These are phyloP conservation scores for Julus scandinavius DNA, from an alignment of 2,888 invertebrate genomes.

Conservation along the genomic window DNA sequence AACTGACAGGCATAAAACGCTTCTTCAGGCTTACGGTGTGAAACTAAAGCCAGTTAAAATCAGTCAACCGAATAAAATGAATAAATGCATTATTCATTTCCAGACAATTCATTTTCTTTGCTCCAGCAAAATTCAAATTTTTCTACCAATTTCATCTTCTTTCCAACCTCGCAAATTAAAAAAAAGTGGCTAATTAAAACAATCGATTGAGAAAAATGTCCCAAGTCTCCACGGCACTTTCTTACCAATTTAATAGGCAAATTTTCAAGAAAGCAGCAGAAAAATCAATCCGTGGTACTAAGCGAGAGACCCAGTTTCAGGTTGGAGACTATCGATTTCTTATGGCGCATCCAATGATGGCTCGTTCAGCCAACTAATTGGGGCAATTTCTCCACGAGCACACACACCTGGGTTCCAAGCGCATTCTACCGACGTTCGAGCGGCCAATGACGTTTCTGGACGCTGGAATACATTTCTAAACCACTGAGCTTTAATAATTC, in stretches of 20 bases:
- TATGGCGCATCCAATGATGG: neutral
- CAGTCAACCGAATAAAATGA: neutral
- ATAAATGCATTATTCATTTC: neutral
- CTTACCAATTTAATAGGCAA: neutral
- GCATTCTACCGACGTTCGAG: neutral
- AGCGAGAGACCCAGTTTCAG: neutral
- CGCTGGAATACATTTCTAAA: neutral
- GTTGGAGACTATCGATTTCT: slow-evolving; percentile 19
- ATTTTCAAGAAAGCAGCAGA: neutral
- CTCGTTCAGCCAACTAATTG: neutral
- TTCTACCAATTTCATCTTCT: neutral
- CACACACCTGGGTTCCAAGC: neutral
- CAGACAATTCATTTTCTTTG: neutral
- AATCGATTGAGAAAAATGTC: neutral
- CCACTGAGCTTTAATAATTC: neutral
- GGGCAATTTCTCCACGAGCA: neutral
- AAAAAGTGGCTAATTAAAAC: neutral
- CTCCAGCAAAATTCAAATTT: too few relatives aligned
- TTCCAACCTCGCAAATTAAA: neutral
- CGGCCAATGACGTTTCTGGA: neutral
- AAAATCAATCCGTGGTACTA: neutral
- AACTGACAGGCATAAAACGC: too few relatives aligned
- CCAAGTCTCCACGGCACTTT: neutral
- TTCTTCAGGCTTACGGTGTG: neutral
- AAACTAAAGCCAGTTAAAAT: neutral